Percentiles rank a stretch among this genome's conserved stretches.
phyloP scores from a whole-genome alignment of 2,797 vertebrate species.

The Centropyge bicolor region DNA sequence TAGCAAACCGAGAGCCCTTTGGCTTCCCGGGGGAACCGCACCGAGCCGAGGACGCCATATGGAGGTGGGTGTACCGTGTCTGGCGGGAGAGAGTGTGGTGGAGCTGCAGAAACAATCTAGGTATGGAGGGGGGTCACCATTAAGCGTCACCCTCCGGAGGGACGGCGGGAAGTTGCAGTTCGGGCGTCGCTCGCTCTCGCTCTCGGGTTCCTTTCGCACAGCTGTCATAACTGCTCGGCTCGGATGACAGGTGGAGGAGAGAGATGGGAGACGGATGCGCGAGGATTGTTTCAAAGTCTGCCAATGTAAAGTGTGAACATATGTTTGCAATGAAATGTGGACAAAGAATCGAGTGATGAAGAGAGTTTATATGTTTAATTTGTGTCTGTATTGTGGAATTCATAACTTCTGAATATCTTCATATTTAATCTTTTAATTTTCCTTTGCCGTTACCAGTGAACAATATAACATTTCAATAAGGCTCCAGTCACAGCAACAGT shows the following conservation, averaged over 20 bases:
- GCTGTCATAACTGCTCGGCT: conserved; percentile 57
- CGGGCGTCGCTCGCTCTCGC: conserved; percentile 13
- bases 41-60: conserved; percentile 65
- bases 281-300: conserved; percentile 29
- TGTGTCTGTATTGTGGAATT: not conserved
- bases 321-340: conserved; percentile 47
- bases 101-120: conserved; percentile 60
- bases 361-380: conserved; percentile 1
- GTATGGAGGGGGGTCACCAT: conserved; percentile 59
- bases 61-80: conserved; percentile 73
- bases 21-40: conserved; percentile 52
- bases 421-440: not conserved
- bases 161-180: conserved; percentile 53
- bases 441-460: not conserved
- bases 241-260: conserved; percentile 46
- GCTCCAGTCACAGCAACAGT: not conserved
- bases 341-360: conserved; percentile 31
- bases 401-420: not conserved
- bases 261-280: conserved; percentile 24
- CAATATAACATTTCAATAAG: not conserved
- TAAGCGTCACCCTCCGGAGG: conserved; percentile 57
- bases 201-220: conserved; percentile 16
- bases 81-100: conserved; percentile 54
- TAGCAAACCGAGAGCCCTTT: conserved; percentile 57
- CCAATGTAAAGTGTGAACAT: conserved; percentile 49